Evolutionary conservation across 1,140 invertebrate genomes (phyloP).

Genomic region (Babylonia areolata): DNA sequence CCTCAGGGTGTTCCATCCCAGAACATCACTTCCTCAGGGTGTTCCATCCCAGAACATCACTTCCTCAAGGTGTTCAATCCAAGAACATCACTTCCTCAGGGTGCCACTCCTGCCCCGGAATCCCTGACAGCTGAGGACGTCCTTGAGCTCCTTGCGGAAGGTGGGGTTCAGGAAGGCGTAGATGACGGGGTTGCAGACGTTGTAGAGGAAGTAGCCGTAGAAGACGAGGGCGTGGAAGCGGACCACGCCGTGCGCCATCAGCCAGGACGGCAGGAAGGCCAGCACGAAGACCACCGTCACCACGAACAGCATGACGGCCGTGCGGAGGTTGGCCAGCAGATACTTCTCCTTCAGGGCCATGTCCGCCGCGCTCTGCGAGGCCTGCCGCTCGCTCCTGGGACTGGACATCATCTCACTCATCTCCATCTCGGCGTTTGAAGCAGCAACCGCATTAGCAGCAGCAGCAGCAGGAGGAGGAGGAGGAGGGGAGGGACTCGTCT

Average conservation of each 20-base stretch:
- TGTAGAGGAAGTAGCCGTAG: constrained; percentile 73
- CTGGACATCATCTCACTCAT: neutral
- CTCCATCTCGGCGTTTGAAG: neutral
- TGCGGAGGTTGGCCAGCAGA: constrained; percentile 68
- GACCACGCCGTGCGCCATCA: constrained; percentile 68
- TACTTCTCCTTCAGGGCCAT: constrained; percentile 58
- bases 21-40: no score
- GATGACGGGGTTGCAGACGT: constrained; percentile 72
- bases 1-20: no score
- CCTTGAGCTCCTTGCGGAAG: constrained; percentile 67
- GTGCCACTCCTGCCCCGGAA: neutral
- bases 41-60: no score
- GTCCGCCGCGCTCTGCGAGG: constrained; percentile 41
- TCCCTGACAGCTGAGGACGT: constrained; percentile 46
- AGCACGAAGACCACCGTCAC: constrained; percentile 71
- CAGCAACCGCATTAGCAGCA: neutral
- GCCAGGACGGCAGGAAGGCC: constrained; percentile 69
- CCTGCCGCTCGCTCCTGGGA: neutral
- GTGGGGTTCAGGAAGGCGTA: constrained; percentile 74
- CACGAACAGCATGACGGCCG: constrained; percentile 71
- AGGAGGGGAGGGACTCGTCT: neutral
- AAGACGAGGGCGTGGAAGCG: constrained; percentile 65
- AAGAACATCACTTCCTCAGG: no score
- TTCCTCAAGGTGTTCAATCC: no score
- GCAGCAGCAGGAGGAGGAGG: neutral